These are phyloP conservation scores for Buathra laborator DNA, from an alignment of 2,888 invertebrate species.

Conservation along the genomic window DNA sequence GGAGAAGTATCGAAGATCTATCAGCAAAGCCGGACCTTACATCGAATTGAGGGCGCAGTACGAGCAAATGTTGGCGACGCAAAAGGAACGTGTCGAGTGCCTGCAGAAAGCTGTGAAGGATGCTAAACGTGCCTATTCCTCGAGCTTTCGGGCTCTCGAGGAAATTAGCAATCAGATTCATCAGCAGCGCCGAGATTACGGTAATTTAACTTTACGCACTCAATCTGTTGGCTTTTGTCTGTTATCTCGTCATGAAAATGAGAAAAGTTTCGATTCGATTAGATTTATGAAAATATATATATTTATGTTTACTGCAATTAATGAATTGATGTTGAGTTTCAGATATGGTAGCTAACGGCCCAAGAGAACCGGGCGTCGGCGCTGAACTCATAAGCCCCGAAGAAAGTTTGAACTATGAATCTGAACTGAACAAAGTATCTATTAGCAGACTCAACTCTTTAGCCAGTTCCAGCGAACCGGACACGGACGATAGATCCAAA, in stretches of 20 bases:
- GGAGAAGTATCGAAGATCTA: conserved; percentile 92
- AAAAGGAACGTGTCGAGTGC: conserved; percentile 93
- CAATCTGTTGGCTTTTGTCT: no score
- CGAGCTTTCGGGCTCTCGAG: conserved; percentile 93
- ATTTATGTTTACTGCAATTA: neutral
- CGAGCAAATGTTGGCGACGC: conserved; percentile 93
- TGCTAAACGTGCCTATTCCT: conserved; percentile 93
- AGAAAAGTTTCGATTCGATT: no score
- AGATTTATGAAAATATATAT: neutral
- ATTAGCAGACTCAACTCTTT: conserved; percentile 78
- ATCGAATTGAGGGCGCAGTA: conserved; percentile 96
- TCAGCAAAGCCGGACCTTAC: conserved; percentile 95
- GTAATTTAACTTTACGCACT: conserved; percentile 74
- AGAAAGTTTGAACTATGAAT: conserved; percentile 78
- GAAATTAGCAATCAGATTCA: conserved; percentile 97
- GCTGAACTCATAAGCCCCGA: conserved; percentile 86
- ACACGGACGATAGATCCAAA: conserved; percentile 76
- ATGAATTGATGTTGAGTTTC: conserved; percentile 8
- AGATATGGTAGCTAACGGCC: conserved; percentile 85
- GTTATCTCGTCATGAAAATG: no score
- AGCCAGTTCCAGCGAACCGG: conserved; percentile 77
- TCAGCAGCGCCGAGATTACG: conserved; percentile 88
- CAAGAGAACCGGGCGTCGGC: conserved; percentile 89
- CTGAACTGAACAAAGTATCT: conserved; percentile 77
- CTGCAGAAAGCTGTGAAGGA: conserved; percentile 92